Conservation (phyloP, 2,113 vertebrate genomes). For the Passerina amoena region DNA sequence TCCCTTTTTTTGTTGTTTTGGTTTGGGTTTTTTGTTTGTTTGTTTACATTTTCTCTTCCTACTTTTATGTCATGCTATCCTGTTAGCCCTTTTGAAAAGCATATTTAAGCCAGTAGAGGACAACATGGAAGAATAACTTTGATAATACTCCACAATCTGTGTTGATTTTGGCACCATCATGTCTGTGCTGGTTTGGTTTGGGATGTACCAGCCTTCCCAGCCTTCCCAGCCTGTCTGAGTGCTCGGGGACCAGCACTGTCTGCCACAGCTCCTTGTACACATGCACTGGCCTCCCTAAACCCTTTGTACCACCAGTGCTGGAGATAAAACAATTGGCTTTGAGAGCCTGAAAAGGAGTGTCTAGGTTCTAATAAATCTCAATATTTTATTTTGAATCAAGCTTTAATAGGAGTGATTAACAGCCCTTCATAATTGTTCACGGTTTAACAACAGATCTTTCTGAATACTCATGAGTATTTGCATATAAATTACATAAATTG, state of each 20-base stretch:
- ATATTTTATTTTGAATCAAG: neutral
- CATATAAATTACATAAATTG: neutral
- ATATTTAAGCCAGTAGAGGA: neutral
- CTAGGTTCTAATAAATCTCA: neutral
- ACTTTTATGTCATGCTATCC: neutral
- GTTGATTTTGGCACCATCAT: neutral
- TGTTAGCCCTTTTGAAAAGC: neutral
- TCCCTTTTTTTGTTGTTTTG: neutral
- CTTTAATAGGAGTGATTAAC: neutral
- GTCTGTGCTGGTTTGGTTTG: neutral
- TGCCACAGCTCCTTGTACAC: neutral
- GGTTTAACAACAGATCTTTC: neutral
- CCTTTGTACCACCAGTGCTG: rapidly evolving
- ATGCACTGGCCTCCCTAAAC: neutral
- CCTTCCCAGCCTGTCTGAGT: neutral
- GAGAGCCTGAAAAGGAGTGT: neutral
- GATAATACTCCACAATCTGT: neutral
- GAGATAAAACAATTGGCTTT: neutral
- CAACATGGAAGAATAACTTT: neutral
- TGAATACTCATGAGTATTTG: neutral
- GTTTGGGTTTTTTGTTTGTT: neutral
- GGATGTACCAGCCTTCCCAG: neutral
- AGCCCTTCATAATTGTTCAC: neutral
- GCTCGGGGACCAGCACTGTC: neutral
- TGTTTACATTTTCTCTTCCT: neutral